phyloP scores from a whole-genome alignment of 1,140 invertebrate genomes.

The Diabrotica undecimpunctata region DNA sequence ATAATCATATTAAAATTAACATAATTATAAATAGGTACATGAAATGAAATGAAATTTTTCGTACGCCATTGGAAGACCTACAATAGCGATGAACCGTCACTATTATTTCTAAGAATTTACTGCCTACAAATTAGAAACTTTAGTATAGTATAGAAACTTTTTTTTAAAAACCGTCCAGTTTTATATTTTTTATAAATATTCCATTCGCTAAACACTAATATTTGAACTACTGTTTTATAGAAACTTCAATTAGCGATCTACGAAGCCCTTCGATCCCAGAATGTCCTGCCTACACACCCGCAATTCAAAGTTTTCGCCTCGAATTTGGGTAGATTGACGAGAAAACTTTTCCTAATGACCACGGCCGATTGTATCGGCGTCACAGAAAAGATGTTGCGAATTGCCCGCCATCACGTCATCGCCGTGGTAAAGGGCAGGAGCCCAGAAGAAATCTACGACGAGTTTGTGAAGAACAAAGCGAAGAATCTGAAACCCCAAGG shows the following conservation, averaged over 20 bases:
- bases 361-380: conserved; percentile 45
- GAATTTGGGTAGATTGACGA: conserved; percentile 53
- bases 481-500: conserved; percentile 37
- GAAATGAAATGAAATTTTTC: no score
- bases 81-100: no score
- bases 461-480: conserved; percentile 38
- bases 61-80: no score
- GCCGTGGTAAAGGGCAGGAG: conserved; percentile 59
- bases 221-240: conserved; percentile 49
- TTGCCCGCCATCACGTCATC: conserved; percentile 60
- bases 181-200: not conserved
- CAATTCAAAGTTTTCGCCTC: conserved; percentile 62
- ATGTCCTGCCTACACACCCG: conserved; percentile 59
- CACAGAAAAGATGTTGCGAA: conserved; percentile 56
- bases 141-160: no score
- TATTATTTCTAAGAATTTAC: no score
- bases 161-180: no score
- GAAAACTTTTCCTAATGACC: conserved; percentile 46
- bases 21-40: no score
- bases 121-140: no score
- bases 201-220: not conserved
- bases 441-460: conserved; percentile 54
- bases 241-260: conserved; percentile 69
- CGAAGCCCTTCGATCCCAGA: conserved; percentile 59
- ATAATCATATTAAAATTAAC: no score